Conservation (phyloP, 2,888 invertebrate genomes). For the Taphrorychus bicolor region DNA sequence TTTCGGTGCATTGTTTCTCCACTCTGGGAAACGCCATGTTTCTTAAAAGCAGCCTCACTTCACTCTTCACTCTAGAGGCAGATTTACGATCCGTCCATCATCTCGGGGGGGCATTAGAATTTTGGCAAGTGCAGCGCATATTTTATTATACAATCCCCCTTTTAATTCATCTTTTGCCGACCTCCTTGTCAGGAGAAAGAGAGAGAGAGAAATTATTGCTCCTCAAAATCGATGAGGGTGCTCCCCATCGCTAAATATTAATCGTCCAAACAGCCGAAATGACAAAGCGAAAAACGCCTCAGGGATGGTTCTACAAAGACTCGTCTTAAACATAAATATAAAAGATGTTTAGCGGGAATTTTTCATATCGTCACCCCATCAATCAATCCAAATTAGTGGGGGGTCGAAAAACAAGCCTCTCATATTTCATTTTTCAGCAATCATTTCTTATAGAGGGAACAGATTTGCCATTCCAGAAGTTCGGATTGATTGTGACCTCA, state of each 20-base stretch:
- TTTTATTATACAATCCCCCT: slow-evolving; percentile 13
- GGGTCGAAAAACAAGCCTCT: slow-evolving; percentile 8
- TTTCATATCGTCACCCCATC: slow-evolving; percentile 40
- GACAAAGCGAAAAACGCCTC: slow-evolving; percentile 36
- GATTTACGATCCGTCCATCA: neutral
- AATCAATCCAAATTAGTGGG: slow-evolving; percentile 40
- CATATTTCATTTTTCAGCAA: no score
- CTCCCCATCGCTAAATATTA: slow-evolving; percentile 33
- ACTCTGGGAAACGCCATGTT: neutral
- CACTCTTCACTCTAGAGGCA: neutral
- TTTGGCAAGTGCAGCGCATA: slow-evolving; percentile 33
- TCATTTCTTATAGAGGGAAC: no score
- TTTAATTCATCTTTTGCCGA: slow-evolving; percentile 24
- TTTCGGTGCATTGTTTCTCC: neutral
- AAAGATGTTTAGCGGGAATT: slow-evolving; percentile 38
- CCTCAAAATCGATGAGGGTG: slow-evolving; percentile 26
- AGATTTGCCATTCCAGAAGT: no score
- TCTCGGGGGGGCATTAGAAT: slow-evolving; percentile 18
- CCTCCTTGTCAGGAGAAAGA: slow-evolving; percentile 23
- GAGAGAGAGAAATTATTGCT: slow-evolving; percentile 29
- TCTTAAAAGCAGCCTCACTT: no score
- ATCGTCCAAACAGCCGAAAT: slow-evolving; percentile 36
- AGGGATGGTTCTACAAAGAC: slow-evolving; percentile 27
- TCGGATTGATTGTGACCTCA: no score
- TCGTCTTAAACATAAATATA: slow-evolving; percentile 37